Evolutionary conservation across 1,140 invertebrate species (phyloP), one percentile per base, ranked within the genome.

Genomic region (Popillia japonica): DNA sequence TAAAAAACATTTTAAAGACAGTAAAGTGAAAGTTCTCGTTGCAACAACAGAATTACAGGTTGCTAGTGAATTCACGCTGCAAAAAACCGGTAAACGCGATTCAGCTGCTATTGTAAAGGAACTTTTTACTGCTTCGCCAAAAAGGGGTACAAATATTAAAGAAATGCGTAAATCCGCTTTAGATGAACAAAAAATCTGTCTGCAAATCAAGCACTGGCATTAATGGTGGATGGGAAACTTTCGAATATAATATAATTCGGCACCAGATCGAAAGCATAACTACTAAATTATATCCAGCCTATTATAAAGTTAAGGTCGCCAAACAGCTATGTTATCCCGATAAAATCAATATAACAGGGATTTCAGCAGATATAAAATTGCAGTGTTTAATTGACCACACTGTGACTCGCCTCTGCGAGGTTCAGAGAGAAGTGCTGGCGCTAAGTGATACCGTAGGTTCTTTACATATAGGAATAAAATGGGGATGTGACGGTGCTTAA

Each of bases 141-240:
- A 48, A 17, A 48, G 44, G 44, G n/a, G 44, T 48, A 17, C n/a
- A 48, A 48, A 17, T 48, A 17, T 14, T 2, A 48, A 14, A 2
- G 6, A 48, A 48, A 17, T 17, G n/a, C 10, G 44, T 48, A 14
- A 48, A 48, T 48, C 44, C n/a, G 44, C 64, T 20, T 68, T 68
- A 27, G 10, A 68, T 41, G 76, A 78, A 42, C 79, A 80, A 76
- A 20, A 48, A 7, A 48, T 2, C 44, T 48, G 44, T 48, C 44
- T 48, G 44, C 44, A 17, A 17, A 48, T 48, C 44, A 48, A 48
- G 44, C 44, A 48, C 10, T 48, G 44, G 44, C 44, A 48, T 48
- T 48, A 7, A 48, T 48, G n/a, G 44, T 48, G 44, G n/a, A 48
- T 48, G 44, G 2, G 44, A 48, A 48, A 48, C 44, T 48, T 48